Evolutionary conservation across 2,113 vertebrate species (phyloP).

Genomic region (Zapornia atra): DNA sequence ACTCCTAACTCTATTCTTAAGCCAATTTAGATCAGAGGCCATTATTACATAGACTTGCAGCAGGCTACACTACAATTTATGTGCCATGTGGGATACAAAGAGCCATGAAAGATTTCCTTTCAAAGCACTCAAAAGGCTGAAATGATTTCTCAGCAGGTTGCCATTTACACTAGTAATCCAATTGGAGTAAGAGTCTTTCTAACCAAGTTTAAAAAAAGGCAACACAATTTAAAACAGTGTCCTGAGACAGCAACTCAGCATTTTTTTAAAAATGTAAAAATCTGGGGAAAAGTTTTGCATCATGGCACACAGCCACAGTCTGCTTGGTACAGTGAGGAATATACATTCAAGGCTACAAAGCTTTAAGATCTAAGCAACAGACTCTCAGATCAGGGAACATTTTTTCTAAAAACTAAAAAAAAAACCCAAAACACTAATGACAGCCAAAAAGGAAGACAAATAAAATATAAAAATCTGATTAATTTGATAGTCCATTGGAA

Average conservation of each 20-base stretch:
- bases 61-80: neutral
- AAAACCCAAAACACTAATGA: too few species aligned
- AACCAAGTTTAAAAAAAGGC: neutral
- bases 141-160: neutral
- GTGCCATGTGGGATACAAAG: neutral
- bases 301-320: fast-evolving
- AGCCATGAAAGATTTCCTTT: slow-evolving; percentile 11
- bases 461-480: neutral
- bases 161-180: slow-evolving; percentile 27
- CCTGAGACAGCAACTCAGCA: neutral
- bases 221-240: neutral
- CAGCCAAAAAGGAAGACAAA: neutral
- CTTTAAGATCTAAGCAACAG: neutral
- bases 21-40: neutral
- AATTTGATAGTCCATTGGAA: neutral
- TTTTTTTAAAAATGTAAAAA: neutral
- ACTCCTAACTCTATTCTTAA: neutral
- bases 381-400: neutral
- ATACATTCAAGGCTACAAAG: neutral
- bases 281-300: neutral
- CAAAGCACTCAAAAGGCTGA: neutral
- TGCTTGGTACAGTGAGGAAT: neutral
- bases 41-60: neutral
- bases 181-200: neutral
- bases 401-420: neutral